Evolutionary conservation across 2,113 vertebrate species (phyloP), one percentile per base, ranked within the genome.

Genomic region (Hyperopisus bebe): DNA sequence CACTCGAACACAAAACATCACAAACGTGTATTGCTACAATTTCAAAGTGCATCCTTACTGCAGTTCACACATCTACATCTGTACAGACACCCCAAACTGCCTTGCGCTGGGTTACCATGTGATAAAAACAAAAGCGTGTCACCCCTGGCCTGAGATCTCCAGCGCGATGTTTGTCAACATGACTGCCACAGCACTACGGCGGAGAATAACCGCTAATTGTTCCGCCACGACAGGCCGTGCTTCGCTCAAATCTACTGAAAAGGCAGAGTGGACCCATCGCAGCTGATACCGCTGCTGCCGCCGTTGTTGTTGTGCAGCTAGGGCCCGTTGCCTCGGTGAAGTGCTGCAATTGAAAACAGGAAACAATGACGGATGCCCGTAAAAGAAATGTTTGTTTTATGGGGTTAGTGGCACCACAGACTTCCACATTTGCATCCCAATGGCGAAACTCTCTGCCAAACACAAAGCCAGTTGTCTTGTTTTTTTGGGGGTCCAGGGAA

Each of bases 401-500:
- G 91, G 92, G 94, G 93, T 94, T 93, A 94, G 92, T 5, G 0
- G 91, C 94, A 94, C 92, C 91, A 92, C 92, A 91, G 93, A 92
- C 91, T 92, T 93, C 92, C 93, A 93, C 93, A 95, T 95, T 95
- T 96, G 94, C 95, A 96, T 96, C 92, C 93, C 94, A 95, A 95
- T 95, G 94, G 94, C 93, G 94, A 92, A 94, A 91, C 94, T 95
- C 93, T 87, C 94, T 94, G 92, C 92, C 93, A 92, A 92, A 94
- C 92, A 96, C 96, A 96, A 97, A 96, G 93, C 94, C 95, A 96
- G 89, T 92, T 95, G 94, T 95, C 95, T 95, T 96, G 95, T 74
- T 83, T 53, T 74, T 95, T 94, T 93, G 94, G 93, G 93, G 92
- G 42, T 51, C 39, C 17, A 82, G 50, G 62, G 86, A 62, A 39